Evolutionary conservation across 1,140 invertebrate genomes (phyloP).

Genomic region (Diplogasteroides magnus): DNA sequence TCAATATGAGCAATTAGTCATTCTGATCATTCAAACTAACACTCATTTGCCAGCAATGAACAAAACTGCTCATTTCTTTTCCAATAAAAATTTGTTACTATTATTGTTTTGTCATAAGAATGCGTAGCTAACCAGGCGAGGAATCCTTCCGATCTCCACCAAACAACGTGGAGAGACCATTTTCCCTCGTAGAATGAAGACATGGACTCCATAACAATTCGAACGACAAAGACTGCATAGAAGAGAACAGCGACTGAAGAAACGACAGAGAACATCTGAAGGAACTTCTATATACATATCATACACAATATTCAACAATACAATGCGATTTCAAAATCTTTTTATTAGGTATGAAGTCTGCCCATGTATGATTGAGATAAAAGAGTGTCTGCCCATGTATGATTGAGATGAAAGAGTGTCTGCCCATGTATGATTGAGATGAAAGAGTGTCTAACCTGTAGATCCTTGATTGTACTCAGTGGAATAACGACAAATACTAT

Average conservation of each 20-base stretch:
- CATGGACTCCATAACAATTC: slow-evolving; percentile 63
- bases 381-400: too few relatives aligned
- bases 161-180: slow-evolving; percentile 34
- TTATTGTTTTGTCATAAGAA: too few relatives aligned
- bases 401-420: too few relatives aligned
- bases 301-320: too few relatives aligned
- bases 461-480: slow-evolving; percentile 78
- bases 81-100: too few relatives aligned
- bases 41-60: too few relatives aligned
- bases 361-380: too few relatives aligned
- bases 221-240: slow-evolving; percentile 78
- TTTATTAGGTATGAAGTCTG: too few relatives aligned
- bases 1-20: not conserved
- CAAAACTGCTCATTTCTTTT: too few relatives aligned
- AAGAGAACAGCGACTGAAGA: slow-evolving; percentile 82
- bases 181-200: slow-evolving; percentile 29
- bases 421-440: too few relatives aligned
- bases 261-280: slow-evolving; percentile 71
- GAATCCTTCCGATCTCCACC: slow-evolving; percentile 36
- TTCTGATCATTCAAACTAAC: not conserved
- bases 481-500: slow-evolving; percentile 81
- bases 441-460: slow-evolving; percentile 61
- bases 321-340: too few relatives aligned
- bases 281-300: too few relatives aligned
- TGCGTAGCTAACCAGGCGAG: slow-evolving; percentile 26